Percentiles rank a stretch among this genome's conserved stretches.
Conservation (phyloP, 2,888 invertebrate species). For the Brenthis hecate region DNA sequence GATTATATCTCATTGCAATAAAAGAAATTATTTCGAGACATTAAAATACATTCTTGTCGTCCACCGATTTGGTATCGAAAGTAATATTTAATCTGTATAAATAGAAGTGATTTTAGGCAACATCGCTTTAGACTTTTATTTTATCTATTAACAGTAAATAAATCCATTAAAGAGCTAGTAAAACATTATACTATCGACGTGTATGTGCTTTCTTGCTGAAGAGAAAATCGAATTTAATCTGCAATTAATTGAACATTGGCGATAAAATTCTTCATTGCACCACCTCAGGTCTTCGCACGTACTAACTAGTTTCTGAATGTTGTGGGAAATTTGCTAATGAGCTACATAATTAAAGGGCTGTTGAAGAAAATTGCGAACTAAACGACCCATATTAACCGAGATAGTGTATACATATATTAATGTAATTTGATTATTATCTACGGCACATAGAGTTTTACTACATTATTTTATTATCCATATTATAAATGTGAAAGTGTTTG, state of each 20-base stretch:
- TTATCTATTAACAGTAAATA: conserved; percentile 17
- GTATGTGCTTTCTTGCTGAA: conserved; percentile 18
- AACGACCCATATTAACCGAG: conserved; percentile 29
- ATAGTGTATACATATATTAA: conserved; percentile 25
- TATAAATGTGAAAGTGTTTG: no score
- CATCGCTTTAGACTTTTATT: not conserved
- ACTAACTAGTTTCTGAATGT: conserved; percentile 40
- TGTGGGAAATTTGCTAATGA: conserved; percentile 44
- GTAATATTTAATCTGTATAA: not conserved
- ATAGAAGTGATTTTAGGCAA: not conserved
- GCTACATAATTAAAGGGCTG: conserved; percentile 41
- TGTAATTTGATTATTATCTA: conserved; percentile 16
- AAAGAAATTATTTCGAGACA: not conserved
- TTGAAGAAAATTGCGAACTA: conserved; percentile 37
- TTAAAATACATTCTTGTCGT: not conserved
- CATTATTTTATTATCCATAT: no score
- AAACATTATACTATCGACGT: conserved; percentile 18
- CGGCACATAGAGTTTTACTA: no score
- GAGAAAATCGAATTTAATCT: conserved; percentile 34
- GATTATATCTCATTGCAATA: not conserved
- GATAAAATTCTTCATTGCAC: conserved; percentile 40
- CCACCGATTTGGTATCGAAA: not conserved
- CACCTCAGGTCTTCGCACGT: conserved; percentile 36
- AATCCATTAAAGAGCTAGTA: conserved; percentile 17
- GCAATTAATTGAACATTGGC: conserved; percentile 39